These are phyloP conservation scores for Yoshiicerus persimilis DNA, from an alignment of 1,140 invertebrate species.

Conservation along the genomic window DNA sequence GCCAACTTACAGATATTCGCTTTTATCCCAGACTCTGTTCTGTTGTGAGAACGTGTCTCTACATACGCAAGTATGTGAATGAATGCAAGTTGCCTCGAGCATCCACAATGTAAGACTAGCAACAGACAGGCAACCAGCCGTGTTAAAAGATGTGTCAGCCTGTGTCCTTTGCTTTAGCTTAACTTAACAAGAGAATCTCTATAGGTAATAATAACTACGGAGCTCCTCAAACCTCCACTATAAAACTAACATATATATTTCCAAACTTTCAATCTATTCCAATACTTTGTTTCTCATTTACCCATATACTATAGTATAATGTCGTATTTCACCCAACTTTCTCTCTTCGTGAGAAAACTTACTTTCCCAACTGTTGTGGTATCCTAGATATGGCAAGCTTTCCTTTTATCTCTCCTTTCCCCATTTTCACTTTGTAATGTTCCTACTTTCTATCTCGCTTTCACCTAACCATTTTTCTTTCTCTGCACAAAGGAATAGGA, in stretches of 20 bases:
- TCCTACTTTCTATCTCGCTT: neutral
- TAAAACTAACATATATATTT: neutral
- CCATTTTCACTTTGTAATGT: neutral
- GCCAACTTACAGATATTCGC: no score
- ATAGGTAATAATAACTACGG: neutral
- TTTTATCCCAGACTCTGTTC: neutral
- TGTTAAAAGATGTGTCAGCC: neutral
- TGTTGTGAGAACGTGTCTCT: neutral
- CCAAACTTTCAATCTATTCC: neutral
- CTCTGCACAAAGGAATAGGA: neutral
- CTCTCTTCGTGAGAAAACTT: neutral
- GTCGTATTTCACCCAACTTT: neutral
- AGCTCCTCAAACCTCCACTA: neutral
- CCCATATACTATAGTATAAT: neutral
- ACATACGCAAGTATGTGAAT: neutral
- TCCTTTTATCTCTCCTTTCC: neutral
- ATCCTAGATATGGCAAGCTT: neutral
- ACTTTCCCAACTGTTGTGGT: neutral
- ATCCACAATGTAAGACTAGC: neutral
- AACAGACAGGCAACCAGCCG: neutral
- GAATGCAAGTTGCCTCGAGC: neutral
- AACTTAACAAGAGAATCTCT: neutral
- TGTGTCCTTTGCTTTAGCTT: neutral
- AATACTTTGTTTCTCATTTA: neutral
- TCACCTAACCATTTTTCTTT: neutral